Evolutionary conservation across 2,888 invertebrate genomes (phyloP).

Genomic region (Leptogaster cylindrica): DNA sequence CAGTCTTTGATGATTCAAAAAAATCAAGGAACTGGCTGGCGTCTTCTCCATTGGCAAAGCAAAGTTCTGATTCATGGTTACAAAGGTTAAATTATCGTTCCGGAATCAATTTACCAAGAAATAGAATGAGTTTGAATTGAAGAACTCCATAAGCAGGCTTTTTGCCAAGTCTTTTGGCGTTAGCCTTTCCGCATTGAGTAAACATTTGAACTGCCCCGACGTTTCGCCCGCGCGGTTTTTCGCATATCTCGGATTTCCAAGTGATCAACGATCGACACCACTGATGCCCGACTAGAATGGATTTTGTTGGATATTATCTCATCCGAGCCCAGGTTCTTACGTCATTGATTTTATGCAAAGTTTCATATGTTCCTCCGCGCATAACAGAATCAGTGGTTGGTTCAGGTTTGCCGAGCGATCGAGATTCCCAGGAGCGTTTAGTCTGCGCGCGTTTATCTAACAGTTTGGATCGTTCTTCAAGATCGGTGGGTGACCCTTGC

Average conservation of each 20-base stretch:
- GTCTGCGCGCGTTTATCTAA: slow-evolving; percentile 6
- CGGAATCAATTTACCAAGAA: not conserved
- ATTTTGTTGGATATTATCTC: slow-evolving; percentile 24
- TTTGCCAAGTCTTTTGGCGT: not conserved
- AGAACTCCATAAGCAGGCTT: not conserved
- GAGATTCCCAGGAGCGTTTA: slow-evolving; percentile 1
- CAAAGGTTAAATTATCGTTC: not conserved
- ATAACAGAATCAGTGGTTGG: not conserved
- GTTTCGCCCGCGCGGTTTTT: not conserved
- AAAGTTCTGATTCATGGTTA: slow-evolving; percentile 12
- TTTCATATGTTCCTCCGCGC: slow-evolving; percentile 13
- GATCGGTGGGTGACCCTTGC: not conserved
- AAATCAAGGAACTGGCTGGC: not conserved
- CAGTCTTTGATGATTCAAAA: not conserved
- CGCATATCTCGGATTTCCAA: not conserved
- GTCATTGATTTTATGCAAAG: slow-evolving; percentile 31
- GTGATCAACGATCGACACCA: not conserved
- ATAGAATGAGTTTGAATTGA: slow-evolving; percentile 18
- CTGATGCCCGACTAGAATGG: not conserved
- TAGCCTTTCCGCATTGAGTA: not conserved
- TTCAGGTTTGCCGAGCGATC: not conserved
- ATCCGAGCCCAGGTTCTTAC: slow-evolving; percentile 15
- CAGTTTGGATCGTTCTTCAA: slow-evolving; percentile 24
- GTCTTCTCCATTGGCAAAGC: not conserved
- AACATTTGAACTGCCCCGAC: not conserved